Conservation (phyloP, 2,888 invertebrate species). For the Lasius platythorax region DNA sequence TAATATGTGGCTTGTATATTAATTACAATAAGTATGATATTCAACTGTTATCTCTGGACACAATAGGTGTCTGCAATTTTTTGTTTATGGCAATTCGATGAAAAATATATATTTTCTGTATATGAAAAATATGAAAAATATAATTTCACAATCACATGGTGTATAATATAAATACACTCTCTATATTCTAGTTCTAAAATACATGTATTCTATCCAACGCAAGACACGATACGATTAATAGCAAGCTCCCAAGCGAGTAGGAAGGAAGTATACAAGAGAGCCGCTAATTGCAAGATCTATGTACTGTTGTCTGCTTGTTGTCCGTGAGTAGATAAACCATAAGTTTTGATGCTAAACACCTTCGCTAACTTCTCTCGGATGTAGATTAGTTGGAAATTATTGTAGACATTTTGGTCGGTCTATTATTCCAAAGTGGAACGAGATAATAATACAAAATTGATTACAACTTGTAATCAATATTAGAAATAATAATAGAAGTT, state of each 20-base stretch:
- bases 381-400: constrained; percentile 54
- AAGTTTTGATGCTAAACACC: constrained; percentile 72
- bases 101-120: not conserved
- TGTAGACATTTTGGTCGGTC: constrained; percentile 50
- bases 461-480: constrained; percentile 11
- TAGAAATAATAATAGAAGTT: not conserved
- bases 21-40: not conserved
- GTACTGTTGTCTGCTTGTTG: constrained; percentile 58
- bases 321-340: constrained; percentile 59
- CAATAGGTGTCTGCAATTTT: not conserved
- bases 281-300: constrained; percentile 74
- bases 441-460: constrained; percentile 42
- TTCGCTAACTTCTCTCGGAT: constrained; percentile 69
- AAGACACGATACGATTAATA: constrained; percentile 62
- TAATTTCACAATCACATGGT: not conserved
- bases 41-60: not conserved
- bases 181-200: not conserved
- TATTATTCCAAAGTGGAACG: constrained; percentile 38
- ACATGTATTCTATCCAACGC: not conserved
- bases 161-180: not conserved
- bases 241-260: constrained; percentile 63
- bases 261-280: constrained; percentile 75
- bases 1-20: not conserved
- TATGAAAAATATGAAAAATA: not conserved
- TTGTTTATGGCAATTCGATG: not conserved